Evolutionary conservation across 2,888 invertebrate species (phyloP).

Genomic region (Ecdyonurus torrentis): DNA sequence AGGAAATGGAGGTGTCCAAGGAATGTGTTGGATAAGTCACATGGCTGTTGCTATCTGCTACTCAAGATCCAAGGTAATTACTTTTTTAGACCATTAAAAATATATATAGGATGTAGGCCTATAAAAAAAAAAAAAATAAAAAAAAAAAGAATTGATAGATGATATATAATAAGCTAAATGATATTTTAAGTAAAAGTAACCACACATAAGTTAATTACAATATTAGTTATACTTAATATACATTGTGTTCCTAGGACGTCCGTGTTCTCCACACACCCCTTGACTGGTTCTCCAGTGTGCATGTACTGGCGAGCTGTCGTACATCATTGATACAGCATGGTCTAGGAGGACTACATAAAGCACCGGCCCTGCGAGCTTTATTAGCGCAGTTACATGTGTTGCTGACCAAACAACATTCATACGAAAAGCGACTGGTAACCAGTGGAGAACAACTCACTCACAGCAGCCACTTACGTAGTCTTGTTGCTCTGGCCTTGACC

Average conservation of each 20-base stretch:
- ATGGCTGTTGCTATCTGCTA: conserved; percentile 34
- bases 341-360: conserved; percentile 32
- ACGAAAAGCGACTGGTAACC: conserved; percentile 37
- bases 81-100: too few species aligned
- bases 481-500: conserved; percentile 34
- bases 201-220: not conserved
- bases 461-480: conserved; percentile 38
- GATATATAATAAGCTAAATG: not conserved
- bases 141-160: not conserved
- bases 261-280: conserved; percentile 1
- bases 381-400: conserved; percentile 25
- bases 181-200: not conserved
- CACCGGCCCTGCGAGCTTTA: conserved; percentile 34
- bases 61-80: conserved; percentile 33
- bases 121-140: conserved; percentile 6
- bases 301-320: conserved; percentile 32
- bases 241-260: conserved; percentile 13
- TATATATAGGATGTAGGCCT: too few species aligned
- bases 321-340: conserved; percentile 32
- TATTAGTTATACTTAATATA: not conserved
- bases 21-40: conserved; percentile 33
- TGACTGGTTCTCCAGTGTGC: conserved; percentile 8
- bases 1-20: conserved; percentile 32
- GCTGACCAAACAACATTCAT: conserved; percentile 31
- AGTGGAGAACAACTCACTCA: conserved; percentile 40